phyloP scores from a whole-genome alignment of 2,797 vertebrate species.

The Gadopsis marmoratus region DNA sequence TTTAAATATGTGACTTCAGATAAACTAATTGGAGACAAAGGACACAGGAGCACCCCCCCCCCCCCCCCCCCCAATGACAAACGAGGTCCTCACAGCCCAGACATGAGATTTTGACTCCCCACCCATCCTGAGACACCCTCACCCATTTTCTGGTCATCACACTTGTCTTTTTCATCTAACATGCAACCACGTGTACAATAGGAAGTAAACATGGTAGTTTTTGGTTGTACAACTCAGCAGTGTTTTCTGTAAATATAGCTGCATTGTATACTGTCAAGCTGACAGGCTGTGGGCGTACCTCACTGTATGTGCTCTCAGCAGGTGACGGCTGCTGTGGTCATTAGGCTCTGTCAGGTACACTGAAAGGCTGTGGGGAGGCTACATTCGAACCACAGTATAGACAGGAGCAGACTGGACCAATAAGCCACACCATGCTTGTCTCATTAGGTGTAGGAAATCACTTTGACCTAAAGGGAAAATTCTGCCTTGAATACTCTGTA shows the following conservation, averaged over 20 bases:
- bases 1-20: no score
- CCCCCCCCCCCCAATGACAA: conserved; percentile 83
- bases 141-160: conserved; percentile 56
- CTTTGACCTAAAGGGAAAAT: conserved; percentile 53
- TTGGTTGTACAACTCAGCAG: conserved; percentile 8
- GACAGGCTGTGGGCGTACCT: conserved; percentile 23
- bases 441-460: conserved; percentile 70
- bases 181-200: conserved; percentile 31
- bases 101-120: conserved; percentile 76
- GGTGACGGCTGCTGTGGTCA: conserved; percentile 65
- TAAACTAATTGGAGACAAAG: conserved; percentile 88
- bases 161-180: conserved; percentile 39
- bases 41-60: conserved; percentile 54
- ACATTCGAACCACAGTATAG: conserved; percentile 41
- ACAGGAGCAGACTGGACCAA: conserved; percentile 56
- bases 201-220: neutral
- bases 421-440: conserved; percentile 64
- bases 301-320: conserved; percentile 61
- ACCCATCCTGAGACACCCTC: conserved; percentile 57
- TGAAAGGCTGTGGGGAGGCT: conserved; percentile 51
- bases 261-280: conserved; percentile 21
- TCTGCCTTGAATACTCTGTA: conserved; percentile 15
- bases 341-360: conserved; percentile 61
- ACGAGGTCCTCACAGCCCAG: conserved; percentile 75
- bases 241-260: conserved; percentile 20